Percentiles rank a stretch among this genome's conserved stretches.
These are phyloP conservation scores for Oikopleura albicans DNA, from an alignment of 23 tunicate species.

Conservation along the genomic window DNA sequence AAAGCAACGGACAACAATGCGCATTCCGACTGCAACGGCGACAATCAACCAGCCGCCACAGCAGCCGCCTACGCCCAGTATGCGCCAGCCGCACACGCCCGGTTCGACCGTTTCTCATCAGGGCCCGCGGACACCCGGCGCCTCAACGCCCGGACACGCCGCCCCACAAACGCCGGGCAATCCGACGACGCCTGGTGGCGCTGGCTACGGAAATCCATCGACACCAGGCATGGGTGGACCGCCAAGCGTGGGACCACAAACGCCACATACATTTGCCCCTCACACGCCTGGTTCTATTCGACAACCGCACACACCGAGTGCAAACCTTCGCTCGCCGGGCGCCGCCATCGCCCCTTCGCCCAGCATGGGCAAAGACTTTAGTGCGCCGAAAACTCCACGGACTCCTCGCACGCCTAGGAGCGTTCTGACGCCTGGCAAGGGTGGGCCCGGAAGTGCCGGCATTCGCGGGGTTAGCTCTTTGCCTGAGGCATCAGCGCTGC, in stretches of 20 bases:
- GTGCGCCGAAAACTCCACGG: neutral
- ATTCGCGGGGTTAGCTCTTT: neutral
- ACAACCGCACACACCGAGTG: neutral
- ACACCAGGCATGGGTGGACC: conserved; percentile 11
- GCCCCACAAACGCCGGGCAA: conserved; percentile 11
- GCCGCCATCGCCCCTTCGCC: neutral
- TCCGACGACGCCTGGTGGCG: neutral
- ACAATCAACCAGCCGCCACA: neutral
- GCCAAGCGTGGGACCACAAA: neutral
- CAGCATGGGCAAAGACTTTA: neutral
- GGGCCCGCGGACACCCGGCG: neutral
- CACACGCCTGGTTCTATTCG: conserved; percentile 12
- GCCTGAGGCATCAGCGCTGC: neutral
- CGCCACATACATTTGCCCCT: neutral
- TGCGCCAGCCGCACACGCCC: neutral
- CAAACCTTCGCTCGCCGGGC: neutral
- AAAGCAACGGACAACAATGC: neutral
- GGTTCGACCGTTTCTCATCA: neutral
- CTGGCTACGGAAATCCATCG: neutral
- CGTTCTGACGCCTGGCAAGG: neutral
- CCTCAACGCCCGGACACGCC: neutral
- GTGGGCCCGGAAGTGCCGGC: neutral
- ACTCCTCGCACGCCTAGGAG: neutral
- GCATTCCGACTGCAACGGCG: neutral
- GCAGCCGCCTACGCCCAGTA: neutral